phyloP scores from a whole-genome alignment of 2,888 invertebrate species.

The Pediacus dermestoides region DNA sequence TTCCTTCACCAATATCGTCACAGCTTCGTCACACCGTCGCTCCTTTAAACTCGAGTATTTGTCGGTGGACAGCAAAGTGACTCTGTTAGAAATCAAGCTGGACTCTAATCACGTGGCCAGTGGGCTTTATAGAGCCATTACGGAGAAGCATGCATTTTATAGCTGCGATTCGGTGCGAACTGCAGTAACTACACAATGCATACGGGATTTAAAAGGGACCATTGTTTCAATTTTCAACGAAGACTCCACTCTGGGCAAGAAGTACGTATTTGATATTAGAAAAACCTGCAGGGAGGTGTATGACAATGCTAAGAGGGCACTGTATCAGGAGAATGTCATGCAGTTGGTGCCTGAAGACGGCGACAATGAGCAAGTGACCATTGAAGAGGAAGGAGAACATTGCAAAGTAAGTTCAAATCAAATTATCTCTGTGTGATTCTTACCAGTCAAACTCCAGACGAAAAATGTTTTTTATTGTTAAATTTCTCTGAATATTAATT shows the following conservation, averaged over 20 bases:
- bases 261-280: conserved; percentile 87
- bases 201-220: conserved; percentile 84
- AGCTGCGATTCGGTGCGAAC: conserved; percentile 87
- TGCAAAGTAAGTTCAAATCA: conserved; percentile 41
- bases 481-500: no score
- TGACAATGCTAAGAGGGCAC: conserved; percentile 77
- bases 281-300: conserved; percentile 86
- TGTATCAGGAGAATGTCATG: conserved; percentile 51
- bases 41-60: conserved; percentile 74
- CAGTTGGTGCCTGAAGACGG: conserved; percentile 40
- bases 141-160: conserved; percentile 90
- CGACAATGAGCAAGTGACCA: conserved; percentile 12
- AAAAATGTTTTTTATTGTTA: no score
- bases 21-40: conserved; percentile 71
- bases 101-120: conserved; percentile 78
- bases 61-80: conserved; percentile 64
- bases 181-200: conserved; percentile 85
- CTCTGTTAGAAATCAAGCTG: conserved; percentile 73
- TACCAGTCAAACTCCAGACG: no score
- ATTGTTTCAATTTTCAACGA: conserved; percentile 90
- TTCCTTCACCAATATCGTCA: conserved; percentile 77
- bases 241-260: conserved; percentile 79
- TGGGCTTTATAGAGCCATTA: conserved; percentile 79
- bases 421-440: no score
- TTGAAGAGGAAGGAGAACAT: conserved; percentile 39